Conservation (phyloP, 2,888 invertebrate species). For the Acanthopleura granulata region DNA sequence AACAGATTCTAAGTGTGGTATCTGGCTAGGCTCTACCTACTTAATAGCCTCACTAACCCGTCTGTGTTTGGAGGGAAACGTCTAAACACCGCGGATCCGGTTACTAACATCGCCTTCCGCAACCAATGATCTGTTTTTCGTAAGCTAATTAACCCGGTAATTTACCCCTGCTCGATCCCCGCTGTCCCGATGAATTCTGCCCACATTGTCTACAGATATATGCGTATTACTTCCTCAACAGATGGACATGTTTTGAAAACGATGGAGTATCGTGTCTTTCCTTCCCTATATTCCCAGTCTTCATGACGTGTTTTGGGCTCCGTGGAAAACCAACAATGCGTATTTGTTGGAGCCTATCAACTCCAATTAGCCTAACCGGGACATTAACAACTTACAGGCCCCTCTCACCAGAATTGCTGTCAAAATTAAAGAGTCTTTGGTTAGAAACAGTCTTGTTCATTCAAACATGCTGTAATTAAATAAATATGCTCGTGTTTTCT, state of each 20-base stretch:
- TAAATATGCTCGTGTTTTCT: no score
- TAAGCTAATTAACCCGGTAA: background rate
- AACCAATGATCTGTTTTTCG: constrained; percentile 12
- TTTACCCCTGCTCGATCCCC: background rate
- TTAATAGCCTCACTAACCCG: background rate
- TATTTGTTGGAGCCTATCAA: background rate
- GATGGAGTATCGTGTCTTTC: background rate
- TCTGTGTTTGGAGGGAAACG: background rate
- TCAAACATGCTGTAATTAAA: no score
- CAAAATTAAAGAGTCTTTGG: background rate
- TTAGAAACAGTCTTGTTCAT: no score
- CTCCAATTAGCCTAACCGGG: background rate
- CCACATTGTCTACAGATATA: no score
- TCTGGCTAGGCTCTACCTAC: background rate
- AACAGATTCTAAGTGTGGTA: background rate
- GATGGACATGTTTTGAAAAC: background rate
- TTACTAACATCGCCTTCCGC: background rate
- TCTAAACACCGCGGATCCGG: background rate
- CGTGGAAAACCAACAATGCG: background rate
- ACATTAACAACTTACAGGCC: background rate
- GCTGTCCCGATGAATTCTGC: no score
- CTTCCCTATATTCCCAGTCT: background rate
- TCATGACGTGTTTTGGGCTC: background rate
- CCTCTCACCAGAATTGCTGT: background rate
- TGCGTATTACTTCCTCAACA: no score